Conservation (phyloP, 2,113 vertebrate genomes). For the Gambusia holbrooki region DNA sequence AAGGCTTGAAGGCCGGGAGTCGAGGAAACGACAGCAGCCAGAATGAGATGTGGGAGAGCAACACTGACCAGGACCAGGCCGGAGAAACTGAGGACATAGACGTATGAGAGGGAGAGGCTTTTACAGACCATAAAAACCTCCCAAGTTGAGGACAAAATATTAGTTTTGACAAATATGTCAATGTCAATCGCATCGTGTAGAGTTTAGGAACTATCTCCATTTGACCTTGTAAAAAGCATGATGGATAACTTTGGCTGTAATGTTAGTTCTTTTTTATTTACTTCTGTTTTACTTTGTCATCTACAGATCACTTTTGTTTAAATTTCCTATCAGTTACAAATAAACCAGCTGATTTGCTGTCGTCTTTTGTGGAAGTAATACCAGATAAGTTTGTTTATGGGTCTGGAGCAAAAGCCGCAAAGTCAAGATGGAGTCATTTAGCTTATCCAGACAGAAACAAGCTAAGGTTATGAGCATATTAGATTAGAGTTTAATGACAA, state of each 20-base stretch:
- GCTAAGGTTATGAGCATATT: too few species aligned
- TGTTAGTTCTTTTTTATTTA: not conserved
- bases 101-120: not conserved
- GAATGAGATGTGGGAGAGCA: slow-evolving; percentile 1
- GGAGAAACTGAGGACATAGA: slow-evolving; percentile 2
- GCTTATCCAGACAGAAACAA: too few species aligned
- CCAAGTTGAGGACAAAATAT: not conserved
- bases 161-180: not conserved
- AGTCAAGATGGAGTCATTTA: too few species aligned
- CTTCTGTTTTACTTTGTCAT: slow-evolving; percentile 1
- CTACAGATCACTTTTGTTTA: slow-evolving; percentile 21
- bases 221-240: not conserved
- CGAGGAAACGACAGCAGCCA: not conserved
- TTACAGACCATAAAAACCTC: not conserved
- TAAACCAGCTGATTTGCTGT: not conserved
- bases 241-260: too few species aligned
- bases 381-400: not conserved
- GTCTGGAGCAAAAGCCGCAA: not conserved
- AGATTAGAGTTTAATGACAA: too few species aligned
- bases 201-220: not conserved
- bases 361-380: not conserved
- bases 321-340: slow-evolving; percentile 16
- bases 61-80: not conserved
- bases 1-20: not conserved
- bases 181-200: not conserved